A percentile compares a stretch with the other conserved stretches of the same genome.
These are phyloP conservation scores for Plodia interpunctella DNA, from an alignment of 1,140 invertebrate species.

Conservation along the genomic window DNA sequence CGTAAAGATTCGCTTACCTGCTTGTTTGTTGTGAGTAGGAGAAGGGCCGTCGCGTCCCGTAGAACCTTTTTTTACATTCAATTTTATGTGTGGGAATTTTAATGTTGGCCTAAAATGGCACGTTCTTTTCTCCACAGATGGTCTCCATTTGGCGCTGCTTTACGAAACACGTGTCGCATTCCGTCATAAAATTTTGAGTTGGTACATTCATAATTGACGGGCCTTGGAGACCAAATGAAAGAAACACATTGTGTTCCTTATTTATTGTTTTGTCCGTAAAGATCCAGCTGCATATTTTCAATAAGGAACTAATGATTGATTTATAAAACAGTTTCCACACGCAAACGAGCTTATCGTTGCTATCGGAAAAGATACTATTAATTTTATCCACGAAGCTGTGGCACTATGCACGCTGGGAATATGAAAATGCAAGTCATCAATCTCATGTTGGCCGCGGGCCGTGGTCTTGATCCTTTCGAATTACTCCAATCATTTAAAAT, in stretches of 20 bases:
- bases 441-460: conserved; percentile 26
- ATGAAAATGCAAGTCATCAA: conserved; percentile 59
- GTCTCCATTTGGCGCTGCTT: conserved; percentile 52
- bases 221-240: conserved; percentile 17
- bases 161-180: conserved; percentile 53
- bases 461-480: conserved; percentile 35
- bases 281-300: conserved; percentile 57
- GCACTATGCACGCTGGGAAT: conserved; percentile 24
- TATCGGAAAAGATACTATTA: conserved; percentile 56
- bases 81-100: conserved; percentile 74
- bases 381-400: conserved; percentile 44
- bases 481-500: conserved; percentile 55
- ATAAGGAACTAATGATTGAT: conserved; percentile 61
- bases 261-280: conserved; percentile 37
- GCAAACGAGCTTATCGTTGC: conserved; percentile 59
- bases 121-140: conserved; percentile 65
- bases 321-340: conserved; percentile 43
- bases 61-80: conserved; percentile 65
- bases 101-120: conserved; percentile 63
- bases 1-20: conserved; percentile 73
- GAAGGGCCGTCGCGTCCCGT: conserved; percentile 53
- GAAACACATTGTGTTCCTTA: conserved; percentile 19
- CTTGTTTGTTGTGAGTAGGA: conserved; percentile 67
- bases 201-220: conserved; percentile 3
- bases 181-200: conserved; percentile 32